Evolutionary conservation across 2,888 invertebrate species (phyloP).

Genomic region (Acanthosepion esculentum): DNA sequence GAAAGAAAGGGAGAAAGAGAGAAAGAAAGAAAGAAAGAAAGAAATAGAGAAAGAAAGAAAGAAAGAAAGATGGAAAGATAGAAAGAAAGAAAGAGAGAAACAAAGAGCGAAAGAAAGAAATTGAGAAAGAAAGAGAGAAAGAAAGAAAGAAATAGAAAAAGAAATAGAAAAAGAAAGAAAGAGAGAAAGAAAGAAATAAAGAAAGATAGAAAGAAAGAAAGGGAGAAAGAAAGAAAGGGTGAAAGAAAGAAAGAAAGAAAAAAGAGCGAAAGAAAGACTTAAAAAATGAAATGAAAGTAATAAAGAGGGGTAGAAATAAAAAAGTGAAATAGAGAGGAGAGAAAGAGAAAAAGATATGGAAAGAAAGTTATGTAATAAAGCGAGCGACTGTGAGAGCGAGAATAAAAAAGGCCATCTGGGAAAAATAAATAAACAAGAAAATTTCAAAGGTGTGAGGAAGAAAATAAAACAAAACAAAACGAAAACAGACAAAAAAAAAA

Average conservation of each 20-base stretch:
- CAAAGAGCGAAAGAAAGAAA: background rate
- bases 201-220: background rate
- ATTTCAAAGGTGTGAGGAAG: background rate
- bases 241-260: background rate
- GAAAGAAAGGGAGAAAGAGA: background rate
- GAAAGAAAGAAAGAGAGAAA: background rate
- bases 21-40: background rate
- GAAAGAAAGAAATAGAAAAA: no score
- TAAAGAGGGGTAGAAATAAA: background rate
- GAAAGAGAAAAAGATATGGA: background rate
- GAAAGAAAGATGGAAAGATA: no score
- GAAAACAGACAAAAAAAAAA: background rate
- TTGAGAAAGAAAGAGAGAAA: background rate
- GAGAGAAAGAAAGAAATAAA: background rate
- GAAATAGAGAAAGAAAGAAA: background rate
- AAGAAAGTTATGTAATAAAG: no score
- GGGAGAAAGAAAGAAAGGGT: background rate
- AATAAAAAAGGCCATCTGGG: background rate
- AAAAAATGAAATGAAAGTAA: background rate
- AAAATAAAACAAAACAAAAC: background rate
- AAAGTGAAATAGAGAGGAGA: background rate
- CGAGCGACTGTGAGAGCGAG: no score
- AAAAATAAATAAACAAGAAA: background rate
- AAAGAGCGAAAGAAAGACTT: background rate
- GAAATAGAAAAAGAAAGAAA: background rate